Conservation (phyloP, 2,797 vertebrate genomes). For the Phoeniculus purpureus region DNA sequence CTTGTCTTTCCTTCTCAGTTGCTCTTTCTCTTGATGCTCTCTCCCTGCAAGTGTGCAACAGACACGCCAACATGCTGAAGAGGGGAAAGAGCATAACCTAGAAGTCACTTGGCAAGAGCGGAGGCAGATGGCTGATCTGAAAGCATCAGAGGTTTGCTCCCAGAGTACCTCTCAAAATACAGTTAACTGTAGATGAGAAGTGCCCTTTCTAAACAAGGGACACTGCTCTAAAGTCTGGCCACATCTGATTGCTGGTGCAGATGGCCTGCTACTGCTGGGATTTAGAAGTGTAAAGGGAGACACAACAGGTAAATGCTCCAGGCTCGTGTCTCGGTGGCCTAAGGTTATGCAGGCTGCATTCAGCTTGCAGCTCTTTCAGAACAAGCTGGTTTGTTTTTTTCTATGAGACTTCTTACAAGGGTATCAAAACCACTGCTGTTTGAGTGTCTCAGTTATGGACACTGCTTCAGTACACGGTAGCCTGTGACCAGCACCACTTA, state of each 20-base stretch:
- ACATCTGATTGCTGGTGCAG: constrained; percentile 50
- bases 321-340: constrained; percentile 41
- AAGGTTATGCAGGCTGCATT: constrained; percentile 10
- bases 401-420: background rate
- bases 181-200: constrained; percentile 55
- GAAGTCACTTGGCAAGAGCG: constrained; percentile 9
- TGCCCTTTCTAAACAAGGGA: constrained; percentile 59
- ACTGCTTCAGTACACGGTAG: background rate
- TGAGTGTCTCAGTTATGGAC: background rate
- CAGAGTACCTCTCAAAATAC: constrained; percentile 52
- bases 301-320: constrained; percentile 54
- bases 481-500: background rate
- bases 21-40: background rate
- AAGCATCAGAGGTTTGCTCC: constrained; percentile 46
- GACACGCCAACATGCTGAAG: background rate
- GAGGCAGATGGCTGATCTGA: constrained; percentile 54
- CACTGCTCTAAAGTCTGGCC: constrained; percentile 31
- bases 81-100: constrained; percentile 58
- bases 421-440: background rate
- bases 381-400: background rate
- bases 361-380: constrained; percentile 18
- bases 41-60: background rate
- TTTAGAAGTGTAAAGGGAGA: constrained; percentile 62
- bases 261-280: constrained; percentile 47
- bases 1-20: background rate